Base-by-base conservation (phyloP, 2,113 vertebrate genomes). In the Naja naja region DNA sequence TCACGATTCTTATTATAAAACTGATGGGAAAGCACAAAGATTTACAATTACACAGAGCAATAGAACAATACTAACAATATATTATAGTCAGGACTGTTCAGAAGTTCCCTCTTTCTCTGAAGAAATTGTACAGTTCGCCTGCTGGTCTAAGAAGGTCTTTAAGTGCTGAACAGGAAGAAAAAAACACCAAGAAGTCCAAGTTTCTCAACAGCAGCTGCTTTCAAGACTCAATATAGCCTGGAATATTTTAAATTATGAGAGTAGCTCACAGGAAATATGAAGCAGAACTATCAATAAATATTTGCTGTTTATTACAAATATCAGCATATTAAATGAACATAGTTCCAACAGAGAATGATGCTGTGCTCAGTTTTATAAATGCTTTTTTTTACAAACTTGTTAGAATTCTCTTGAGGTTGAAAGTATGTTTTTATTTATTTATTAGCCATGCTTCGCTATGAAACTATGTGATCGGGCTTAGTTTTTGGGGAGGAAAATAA, bases 1-100 rank as follows among this genome's bases (percentile, higher is more conserved):
- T 92, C 89, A 39, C 16, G 1, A 91, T 87, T 11, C 69, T 94
- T 93, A 49, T 93, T 96, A 95, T 49, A 92, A 96, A 97, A 96
- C 18, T 39, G 3, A 92, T 39, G 52, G 90, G 88, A 95, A 95
- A 93, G 91, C 64, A 93, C 92, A 58, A 55, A 54, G 88, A 45
- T 34, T 86, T 90, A 86, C 93, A 60, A 39, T n/a, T 91, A 25
- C 93, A 54, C n/a, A 88, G 49, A 49, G 91, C 25, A 94, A 20
- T 3, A 87, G 4, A 45, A 94, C 30, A 92, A 27, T 23, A 90
- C 89, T 22, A 60, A 14, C 12, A 85, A 34, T 45, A 47, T 4
- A 5, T 22, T 8, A 45, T 14, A 39, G n/a, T n/a, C 43, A 53
- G 14, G n/a, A 92, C 43, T 55, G 10, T 90, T 91, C 53, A 86